A percentile compares a stretch with the other conserved stretches of the same genome.
Evolutionary conservation across 2,888 invertebrate genomes (phyloP).

Genomic region (Sphaerophoria rueppellii): DNA sequence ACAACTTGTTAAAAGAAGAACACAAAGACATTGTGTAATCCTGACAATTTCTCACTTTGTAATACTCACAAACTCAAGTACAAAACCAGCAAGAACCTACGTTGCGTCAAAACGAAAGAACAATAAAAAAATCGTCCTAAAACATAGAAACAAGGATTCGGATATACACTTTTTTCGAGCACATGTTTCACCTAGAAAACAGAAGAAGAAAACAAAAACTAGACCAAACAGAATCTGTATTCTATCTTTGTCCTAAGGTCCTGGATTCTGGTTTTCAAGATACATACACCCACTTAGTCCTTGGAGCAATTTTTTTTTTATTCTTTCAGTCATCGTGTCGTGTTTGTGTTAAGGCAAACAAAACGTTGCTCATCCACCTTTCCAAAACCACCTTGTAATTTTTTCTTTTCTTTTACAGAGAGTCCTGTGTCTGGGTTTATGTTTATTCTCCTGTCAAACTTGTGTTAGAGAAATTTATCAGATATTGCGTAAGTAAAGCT

Average conservation of each 20-base stretch:
- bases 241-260: constrained; percentile 25
- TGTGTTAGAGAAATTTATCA: constrained; percentile 39
- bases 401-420: not conserved
- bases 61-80: not conserved
- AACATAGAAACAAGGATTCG: constrained; percentile 5
- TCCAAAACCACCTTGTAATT: constrained; percentile 27
- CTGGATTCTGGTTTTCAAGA: not conserved
- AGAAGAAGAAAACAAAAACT: not conserved
- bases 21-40: constrained; percentile 50
- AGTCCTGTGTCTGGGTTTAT: not conserved
- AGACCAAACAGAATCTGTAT: constrained; percentile 25
- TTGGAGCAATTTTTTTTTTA: not conserved
- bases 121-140: not conserved
- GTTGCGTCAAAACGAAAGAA: constrained; percentile 22
- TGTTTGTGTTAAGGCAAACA: constrained; percentile 43
- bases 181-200: constrained; percentile 52
- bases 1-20: constrained; percentile 24
- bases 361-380: constrained; percentile 21
- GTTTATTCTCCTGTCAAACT: constrained; percentile 41
- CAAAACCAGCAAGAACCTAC: not conserved
- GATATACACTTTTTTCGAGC: constrained; percentile 37
- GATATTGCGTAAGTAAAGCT: constrained; percentile 48
- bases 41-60: constrained; percentile 57
- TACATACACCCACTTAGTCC: not conserved
- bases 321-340: not conserved